phyloP scores from a whole-genome alignment of 2,888 invertebrate species.

The Erpobdella octoculata region DNA sequence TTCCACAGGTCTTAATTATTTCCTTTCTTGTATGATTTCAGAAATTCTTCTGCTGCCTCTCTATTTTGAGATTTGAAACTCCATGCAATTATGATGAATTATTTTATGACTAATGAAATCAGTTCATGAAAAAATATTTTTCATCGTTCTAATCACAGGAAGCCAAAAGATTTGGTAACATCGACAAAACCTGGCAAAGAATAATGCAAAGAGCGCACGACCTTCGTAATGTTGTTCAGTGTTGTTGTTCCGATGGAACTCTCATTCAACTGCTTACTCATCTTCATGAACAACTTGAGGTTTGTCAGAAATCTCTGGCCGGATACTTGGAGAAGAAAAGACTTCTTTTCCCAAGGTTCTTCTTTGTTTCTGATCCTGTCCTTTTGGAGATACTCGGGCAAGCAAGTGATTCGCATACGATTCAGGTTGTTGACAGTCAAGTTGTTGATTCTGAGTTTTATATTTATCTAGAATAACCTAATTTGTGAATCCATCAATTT shows the following conservation, averaged over 20 bases:
- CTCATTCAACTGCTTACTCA: conserved; percentile 83
- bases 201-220: conserved; percentile 82
- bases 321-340: conserved; percentile 59
- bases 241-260: conserved; percentile 90
- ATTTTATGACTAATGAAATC: background rate
- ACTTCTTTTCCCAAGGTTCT: conserved; percentile 47
- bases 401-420: conserved; percentile 53
- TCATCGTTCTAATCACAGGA: conserved; percentile 11
- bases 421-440: conserved; percentile 45
- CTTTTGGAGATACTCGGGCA: conserved; percentile 53
- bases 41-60: background rate
- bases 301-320: conserved; percentile 91
- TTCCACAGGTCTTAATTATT: conserved; percentile 59
- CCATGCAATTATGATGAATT: background rate
- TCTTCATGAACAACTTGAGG: conserved; percentile 85
- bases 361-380: conserved; percentile 54
- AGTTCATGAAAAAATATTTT: background rate
- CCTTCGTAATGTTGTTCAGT: conserved; percentile 86
- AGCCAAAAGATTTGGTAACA: conserved; percentile 60
- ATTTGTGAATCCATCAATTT: background rate
- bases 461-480: background rate
- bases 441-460: background rate
- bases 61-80: background rate
- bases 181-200: conserved; percentile 96
- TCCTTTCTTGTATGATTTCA: background rate